Conservation (phyloP, 92 coral and sea anemone genomes). For the Porites evermanni region DNA sequence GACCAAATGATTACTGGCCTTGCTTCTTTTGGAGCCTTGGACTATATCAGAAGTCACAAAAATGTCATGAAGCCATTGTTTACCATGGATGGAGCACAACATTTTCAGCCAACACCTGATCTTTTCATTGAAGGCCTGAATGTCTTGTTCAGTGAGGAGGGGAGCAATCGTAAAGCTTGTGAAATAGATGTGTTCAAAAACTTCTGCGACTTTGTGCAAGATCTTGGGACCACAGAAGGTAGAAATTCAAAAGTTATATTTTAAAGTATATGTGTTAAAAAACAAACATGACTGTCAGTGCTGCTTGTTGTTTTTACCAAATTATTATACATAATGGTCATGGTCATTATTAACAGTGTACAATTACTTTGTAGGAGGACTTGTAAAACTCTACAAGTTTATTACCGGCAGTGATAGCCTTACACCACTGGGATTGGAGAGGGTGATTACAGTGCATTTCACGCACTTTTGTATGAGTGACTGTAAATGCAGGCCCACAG, state of each 20-base stretch:
- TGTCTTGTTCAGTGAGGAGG: slow-evolving; percentile 65
- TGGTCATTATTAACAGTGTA: not conserved
- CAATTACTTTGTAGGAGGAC: slow-evolving; percentile 56
- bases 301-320: slow-evolving; percentile 19
- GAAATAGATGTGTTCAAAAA: slow-evolving; percentile 73
- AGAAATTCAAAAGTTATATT: not conserved
- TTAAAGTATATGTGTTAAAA: not conserved
- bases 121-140: slow-evolving; percentile 60
- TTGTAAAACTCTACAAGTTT: slow-evolving; percentile 65
- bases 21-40: slow-evolving; percentile 43
- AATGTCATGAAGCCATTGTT: slow-evolving; percentile 64
- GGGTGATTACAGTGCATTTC: slow-evolving; percentile 51
- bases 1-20: slow-evolving; percentile 39
- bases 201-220: slow-evolving; percentile 67
- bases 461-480: slow-evolving; percentile 57
- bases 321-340: not conserved
- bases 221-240: slow-evolving; percentile 59
- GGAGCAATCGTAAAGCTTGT: slow-evolving; percentile 64
- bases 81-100: slow-evolving; percentile 67
- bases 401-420: slow-evolving; percentile 66
- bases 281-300: slow-evolving; percentile 15
- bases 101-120: slow-evolving; percentile 65
- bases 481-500: slow-evolving; percentile 69
- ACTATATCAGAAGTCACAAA: slow-evolving; percentile 47
- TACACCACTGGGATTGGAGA: slow-evolving; percentile 73